These are phyloP conservation scores for Epinephelus awoara DNA, from an alignment of 2,797 vertebrate genomes.

Conservation along the genomic window DNA sequence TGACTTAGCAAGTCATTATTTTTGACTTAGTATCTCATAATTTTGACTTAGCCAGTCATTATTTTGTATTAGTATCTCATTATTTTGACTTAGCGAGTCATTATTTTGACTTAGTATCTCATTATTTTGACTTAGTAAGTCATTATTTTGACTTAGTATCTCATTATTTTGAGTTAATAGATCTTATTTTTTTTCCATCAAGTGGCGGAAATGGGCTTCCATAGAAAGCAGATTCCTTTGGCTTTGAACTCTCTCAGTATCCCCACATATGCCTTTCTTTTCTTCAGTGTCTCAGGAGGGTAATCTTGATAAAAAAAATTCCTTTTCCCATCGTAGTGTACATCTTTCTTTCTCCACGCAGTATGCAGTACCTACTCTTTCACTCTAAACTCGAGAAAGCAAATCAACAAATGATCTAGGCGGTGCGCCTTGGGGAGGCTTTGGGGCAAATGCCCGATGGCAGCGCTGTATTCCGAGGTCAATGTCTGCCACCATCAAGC, in stretches of 20 bases:
- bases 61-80: too few relatives aligned
- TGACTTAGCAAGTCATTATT: too few relatives aligned
- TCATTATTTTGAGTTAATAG: too few relatives aligned
- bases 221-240: slow-evolving; percentile 12
- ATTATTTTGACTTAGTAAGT: too few relatives aligned
- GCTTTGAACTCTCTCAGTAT: slow-evolving; percentile 19
- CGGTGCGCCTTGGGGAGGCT: background rate
- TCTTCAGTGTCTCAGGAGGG: slow-evolving; percentile 26
- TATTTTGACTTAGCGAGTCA: too few relatives aligned
- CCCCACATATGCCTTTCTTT: slow-evolving; percentile 34
- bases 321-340: background rate
- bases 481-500: background rate
- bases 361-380: slow-evolving; percentile 27
- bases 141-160: too few relatives aligned
- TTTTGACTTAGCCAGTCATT: too few relatives aligned
- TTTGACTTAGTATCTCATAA: too few relatives aligned
- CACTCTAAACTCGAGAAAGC: slow-evolving; percentile 36
- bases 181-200: too few relatives aligned
- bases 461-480: slow-evolving; percentile 40
- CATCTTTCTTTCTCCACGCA: slow-evolving; percentile 38
- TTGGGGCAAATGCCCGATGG: slow-evolving; percentile 12
- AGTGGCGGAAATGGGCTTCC: too few relatives aligned
- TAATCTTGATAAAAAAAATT: slow-evolving; percentile 27
- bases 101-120: too few relatives aligned
- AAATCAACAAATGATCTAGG: slow-evolving; percentile 23